These are phyloP conservation scores for Anabacerthia variegaticeps DNA, from an alignment of 2,797 vertebrate genomes.

Conservation along the genomic window DNA sequence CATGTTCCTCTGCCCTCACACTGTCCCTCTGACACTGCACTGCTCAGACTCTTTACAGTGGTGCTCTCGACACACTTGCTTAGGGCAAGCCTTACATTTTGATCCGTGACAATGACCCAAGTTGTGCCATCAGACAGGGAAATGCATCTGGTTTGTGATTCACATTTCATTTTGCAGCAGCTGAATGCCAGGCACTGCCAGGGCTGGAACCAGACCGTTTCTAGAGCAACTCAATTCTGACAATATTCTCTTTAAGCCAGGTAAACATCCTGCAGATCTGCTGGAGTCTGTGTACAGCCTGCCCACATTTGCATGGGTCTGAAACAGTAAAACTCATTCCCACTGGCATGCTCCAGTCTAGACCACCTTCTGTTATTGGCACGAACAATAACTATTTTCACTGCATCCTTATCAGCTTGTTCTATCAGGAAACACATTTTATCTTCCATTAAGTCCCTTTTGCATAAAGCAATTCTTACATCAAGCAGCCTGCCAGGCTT, in stretches of 20 bases:
- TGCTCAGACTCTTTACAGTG: neutral
- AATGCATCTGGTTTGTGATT: neutral
- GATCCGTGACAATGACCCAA: neutral
- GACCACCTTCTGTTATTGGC: slow-evolving; percentile 22
- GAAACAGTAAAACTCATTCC: neutral
- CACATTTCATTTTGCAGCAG: neutral
- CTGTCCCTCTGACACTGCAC: neutral
- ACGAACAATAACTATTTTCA: slow-evolving; percentile 14
- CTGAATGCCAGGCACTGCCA: neutral
- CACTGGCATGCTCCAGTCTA: neutral
- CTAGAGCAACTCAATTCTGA: neutral
- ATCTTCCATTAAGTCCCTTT: slow-evolving; percentile 9
- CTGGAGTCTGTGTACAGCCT: neutral
- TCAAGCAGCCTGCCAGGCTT: neutral
- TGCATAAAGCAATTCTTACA: slow-evolving; percentile 11
- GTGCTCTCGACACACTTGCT: neutral
- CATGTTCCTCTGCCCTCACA: neutral
- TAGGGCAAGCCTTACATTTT: neutral
- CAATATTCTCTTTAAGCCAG: neutral
- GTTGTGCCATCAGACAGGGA: neutral
- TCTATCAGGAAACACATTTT: slow-evolving; percentile 40
- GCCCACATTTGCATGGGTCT: neutral
- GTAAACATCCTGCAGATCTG: neutral
- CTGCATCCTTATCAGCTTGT: neutral
- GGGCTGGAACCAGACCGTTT: neutral